Conservation (phyloP, 1,140 invertebrate genomes). For the Plutomurus gul region DNA sequence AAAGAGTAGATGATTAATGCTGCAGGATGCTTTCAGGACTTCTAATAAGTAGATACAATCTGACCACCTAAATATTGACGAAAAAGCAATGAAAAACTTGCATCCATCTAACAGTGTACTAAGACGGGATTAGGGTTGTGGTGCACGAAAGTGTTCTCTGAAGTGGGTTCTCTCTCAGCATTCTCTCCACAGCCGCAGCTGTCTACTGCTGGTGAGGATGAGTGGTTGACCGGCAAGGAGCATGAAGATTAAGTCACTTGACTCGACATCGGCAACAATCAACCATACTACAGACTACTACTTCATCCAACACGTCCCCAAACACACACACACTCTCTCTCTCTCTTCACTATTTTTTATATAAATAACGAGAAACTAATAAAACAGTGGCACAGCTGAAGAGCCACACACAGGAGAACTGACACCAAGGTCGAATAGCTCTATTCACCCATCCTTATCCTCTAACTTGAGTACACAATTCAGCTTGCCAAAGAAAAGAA, state of each 20-base stretch:
- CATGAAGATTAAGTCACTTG: neutral
- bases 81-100: too few relatives aligned
- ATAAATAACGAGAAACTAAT: neutral
- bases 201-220: too few relatives aligned
- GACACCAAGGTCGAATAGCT: neutral
- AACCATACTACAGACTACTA: neutral
- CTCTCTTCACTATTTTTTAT: neutral
- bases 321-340: too few relatives aligned
- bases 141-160: neutral
- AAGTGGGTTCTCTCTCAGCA: neutral
- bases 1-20: too few relatives aligned
- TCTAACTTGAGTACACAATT: conserved; percentile 17
- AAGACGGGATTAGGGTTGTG: too few relatives aligned
- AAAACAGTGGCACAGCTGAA: neutral
- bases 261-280: neutral
- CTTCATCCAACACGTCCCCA: neutral
- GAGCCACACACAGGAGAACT: neutral
- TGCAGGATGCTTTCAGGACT: too few relatives aligned
- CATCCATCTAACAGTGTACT: too few relatives aligned
- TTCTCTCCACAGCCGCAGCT: too few relatives aligned
- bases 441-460: conserved; percentile 19
- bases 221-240: conserved; percentile 1
- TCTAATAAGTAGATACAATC: too few relatives aligned
- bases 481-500: conserved; percentile 13
- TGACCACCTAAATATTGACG: too few relatives aligned